Conservation (phyloP, 2,888 invertebrate genomes). For the Eucriotettix oculatus region DNA sequence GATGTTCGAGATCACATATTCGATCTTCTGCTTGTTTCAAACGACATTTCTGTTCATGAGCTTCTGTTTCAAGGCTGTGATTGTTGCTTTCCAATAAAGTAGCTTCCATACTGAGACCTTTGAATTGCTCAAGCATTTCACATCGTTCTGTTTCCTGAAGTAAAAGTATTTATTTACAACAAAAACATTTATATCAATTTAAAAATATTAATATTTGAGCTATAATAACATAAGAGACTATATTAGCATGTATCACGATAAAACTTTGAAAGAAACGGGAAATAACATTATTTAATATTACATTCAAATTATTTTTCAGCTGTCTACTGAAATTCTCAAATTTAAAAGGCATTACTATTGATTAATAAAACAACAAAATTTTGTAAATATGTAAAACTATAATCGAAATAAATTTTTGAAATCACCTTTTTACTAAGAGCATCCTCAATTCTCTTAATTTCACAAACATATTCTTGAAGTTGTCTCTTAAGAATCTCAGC, state of each 20-base stretch:
- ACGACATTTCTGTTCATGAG: constrained; percentile 46
- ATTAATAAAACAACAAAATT: no score
- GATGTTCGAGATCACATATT: constrained; percentile 44
- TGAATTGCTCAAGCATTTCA: constrained; percentile 66
- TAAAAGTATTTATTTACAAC: background rate
- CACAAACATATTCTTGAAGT: constrained; percentile 64
- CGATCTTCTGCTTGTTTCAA: constrained; percentile 39
- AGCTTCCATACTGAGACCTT: constrained; percentile 59
- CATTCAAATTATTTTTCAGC: no score
- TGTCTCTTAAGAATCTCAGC: constrained; percentile 57
- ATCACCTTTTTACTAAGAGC: constrained; percentile 47
- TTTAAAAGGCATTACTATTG: no score
- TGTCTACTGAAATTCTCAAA: no score
- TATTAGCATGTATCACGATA: no score
- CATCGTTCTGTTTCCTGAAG: constrained; percentile 57
- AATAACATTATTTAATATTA: no score
- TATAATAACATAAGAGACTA: no score
- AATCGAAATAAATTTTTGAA: background rate
- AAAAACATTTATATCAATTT: background rate
- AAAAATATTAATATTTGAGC: background rate
- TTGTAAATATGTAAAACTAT: no score
- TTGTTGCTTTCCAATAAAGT: constrained; percentile 61
- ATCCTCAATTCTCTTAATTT: constrained; percentile 65
- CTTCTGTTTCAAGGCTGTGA: constrained; percentile 61
- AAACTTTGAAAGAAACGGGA: no score